These are phyloP conservation scores for Gari tellinella DNA, from an alignment of 2,888 invertebrate genomes.

Conservation along the genomic window DNA sequence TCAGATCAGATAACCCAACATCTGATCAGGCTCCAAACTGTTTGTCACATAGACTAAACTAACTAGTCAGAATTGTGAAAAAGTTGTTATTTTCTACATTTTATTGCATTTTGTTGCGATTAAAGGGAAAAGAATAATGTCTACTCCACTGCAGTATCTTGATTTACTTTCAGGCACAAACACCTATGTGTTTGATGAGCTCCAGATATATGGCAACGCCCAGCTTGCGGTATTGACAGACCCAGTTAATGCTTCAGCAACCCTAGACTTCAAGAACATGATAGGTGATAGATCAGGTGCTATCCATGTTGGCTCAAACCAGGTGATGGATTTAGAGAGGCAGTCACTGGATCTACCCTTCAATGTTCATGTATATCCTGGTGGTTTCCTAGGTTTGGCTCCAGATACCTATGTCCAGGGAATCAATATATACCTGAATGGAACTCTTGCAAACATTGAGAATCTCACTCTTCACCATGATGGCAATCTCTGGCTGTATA, in stretches of 20 bases:
- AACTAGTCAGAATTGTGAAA: no score
- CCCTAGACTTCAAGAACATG: conserved; percentile 71
- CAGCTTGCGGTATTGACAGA: conserved; percentile 74
- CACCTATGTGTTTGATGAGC: conserved; percentile 69
- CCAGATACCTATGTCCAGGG: conserved; percentile 71
- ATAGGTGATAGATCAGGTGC: conserved; percentile 77
- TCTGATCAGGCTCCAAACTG: no score
- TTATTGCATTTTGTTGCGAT: no score
- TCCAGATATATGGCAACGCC: conserved; percentile 76
- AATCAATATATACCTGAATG: conserved; percentile 72
- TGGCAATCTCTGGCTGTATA: conserved; percentile 69
- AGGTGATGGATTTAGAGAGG: conserved; percentile 69
- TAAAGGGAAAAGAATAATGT: no score
- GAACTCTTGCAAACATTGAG: conserved; percentile 68
- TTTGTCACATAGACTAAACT: no score
- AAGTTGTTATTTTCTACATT: no score
- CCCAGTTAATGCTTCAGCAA: conserved; percentile 56
- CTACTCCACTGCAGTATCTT: no score
- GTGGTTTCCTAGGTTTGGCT: conserved; percentile 73
- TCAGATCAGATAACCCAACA: no score
- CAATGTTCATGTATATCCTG: conserved; percentile 72
- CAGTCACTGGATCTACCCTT: conserved; percentile 73
- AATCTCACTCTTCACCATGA: conserved; percentile 73
- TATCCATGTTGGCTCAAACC: conserved; percentile 69
- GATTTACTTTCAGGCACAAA: conserved; percentile 57